Base-by-base conservation (phyloP, 2,888 invertebrate species). In the Cosmia pyralina region DNA sequence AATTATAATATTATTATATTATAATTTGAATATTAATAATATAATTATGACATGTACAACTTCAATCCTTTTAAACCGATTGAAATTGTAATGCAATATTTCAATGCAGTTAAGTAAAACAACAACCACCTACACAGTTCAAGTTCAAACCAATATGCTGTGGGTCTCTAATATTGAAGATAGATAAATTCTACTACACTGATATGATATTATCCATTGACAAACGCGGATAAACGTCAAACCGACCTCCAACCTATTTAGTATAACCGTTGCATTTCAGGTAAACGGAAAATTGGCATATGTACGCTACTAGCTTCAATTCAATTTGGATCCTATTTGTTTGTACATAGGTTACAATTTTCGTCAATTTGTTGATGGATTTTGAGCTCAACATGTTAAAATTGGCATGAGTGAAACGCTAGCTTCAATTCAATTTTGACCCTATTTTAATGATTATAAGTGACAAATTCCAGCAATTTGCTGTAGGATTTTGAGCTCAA, bases 191-290 rank as follows among this genome's bases (percentile, higher is more conserved):
- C 6, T 11, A 62, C n/a, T 48, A 55, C 28, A 38, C n/a, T 7
- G 22, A 52, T 55, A 44, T 46, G 17, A 22, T 34, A 52, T 41
- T 53, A 53, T 48, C 41, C 8, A 60, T 55, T 55, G 53, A 50
- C 41, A 50, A 50, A 69, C n/a, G 10, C 13, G 41, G n/a, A 17
- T 28, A 62, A 70, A 77, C 22, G 59, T 48, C 48, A 77, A 34
- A 48, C 41, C 50, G 13, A 63, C 50, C 44, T 28, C 34, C 10
- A 59, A 71, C 22, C 7, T 17, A 28, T 28, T n/a, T 50, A 28
- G 38, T 48, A 62, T 28, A 41, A 6, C 5, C n/a, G 38, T 46
- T 74, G 69, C 52, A 77, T 74, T 77, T 58, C n/a, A 48, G 53
- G 4, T 1, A 1, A n/a, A 34, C 2, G 15, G 60, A 15, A 75